Evolutionary conservation across 2,888 invertebrate species (phyloP).

Genomic region (Danaus chrysippus): DNA sequence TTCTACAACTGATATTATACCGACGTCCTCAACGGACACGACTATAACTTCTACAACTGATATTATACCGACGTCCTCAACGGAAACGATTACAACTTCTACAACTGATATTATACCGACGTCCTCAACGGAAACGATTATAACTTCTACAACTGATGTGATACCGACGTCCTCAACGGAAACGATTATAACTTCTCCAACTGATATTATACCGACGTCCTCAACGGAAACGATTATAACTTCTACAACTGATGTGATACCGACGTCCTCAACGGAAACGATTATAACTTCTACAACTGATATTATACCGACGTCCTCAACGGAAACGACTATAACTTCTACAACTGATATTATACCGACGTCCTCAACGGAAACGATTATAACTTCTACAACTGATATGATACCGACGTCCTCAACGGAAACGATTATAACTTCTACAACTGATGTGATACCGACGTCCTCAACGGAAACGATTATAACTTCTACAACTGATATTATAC

Average conservation of each 20-base stretch:
- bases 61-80: background rate
- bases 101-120: background rate
- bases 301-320: constrained; percentile 37
- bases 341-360: constrained; percentile 57
- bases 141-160: background rate
- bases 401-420: background rate
- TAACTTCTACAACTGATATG: background rate
- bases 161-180: constrained; percentile 54
- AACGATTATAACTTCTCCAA: constrained; percentile 58
- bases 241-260: background rate
- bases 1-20: constrained; percentile 48
- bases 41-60: background rate
- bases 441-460: constrained; percentile 6
- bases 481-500: constrained; percentile 31
- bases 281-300: constrained; percentile 8
- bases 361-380: constrained; percentile 6
- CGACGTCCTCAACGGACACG: background rate
- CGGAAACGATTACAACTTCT: background rate
- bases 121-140: background rate
- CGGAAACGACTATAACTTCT: constrained; percentile 48
- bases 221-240: background rate
- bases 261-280: background rate
- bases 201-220: constrained; percentile 30
- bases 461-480: constrained; percentile 55
- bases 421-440: background rate